phyloP scores from a whole-genome alignment of 2,888 invertebrate genomes.

The Tinea semifulvella region DNA sequence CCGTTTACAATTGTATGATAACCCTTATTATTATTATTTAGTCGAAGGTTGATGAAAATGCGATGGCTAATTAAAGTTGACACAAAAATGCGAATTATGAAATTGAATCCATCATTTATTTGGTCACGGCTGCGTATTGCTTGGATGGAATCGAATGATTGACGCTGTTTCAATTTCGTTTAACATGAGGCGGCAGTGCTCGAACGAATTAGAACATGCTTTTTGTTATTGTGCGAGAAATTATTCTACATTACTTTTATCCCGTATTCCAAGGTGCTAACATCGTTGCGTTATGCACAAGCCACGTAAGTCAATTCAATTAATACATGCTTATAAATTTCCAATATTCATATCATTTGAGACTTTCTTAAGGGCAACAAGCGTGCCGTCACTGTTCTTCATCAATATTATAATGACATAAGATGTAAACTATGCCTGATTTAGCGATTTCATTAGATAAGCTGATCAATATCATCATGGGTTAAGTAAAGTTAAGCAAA shows the following conservation, averaged over 20 bases:
- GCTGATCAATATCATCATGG: too few relatives aligned
- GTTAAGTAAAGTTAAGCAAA: too few relatives aligned
- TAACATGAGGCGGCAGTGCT: slow-evolving; percentile 59
- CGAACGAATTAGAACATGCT: slow-evolving; percentile 62
- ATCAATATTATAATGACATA: too few relatives aligned
- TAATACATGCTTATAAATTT: too few relatives aligned
- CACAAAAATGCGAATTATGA: slow-evolving; percentile 59
- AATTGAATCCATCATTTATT: slow-evolving; percentile 63
- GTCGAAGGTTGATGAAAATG: slow-evolving; percentile 55
- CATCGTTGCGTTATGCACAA: slow-evolving; percentile 55
- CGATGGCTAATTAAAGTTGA: slow-evolving; percentile 65
- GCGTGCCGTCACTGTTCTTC: too few relatives aligned
- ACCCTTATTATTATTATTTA: slow-evolving; percentile 43
- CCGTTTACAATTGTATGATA: slow-evolving; percentile 45
- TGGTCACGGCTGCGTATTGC: slow-evolving; percentile 59
- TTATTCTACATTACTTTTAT: slow-evolving; percentile 29
- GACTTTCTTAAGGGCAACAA: too few relatives aligned
- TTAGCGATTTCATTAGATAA: too few relatives aligned
- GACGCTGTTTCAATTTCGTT: slow-evolving; percentile 65
- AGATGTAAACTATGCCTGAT: too few relatives aligned
- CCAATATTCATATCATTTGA: too few relatives aligned
- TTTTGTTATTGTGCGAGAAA: slow-evolving; percentile 61
- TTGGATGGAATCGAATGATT: slow-evolving; percentile 60
- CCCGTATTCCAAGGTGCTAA: slow-evolving; percentile 30
- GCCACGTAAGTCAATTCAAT: slow-evolving; percentile 39